Conservation (phyloP, 2,888 invertebrate genomes). For the Gryllus longicercus region DNA sequence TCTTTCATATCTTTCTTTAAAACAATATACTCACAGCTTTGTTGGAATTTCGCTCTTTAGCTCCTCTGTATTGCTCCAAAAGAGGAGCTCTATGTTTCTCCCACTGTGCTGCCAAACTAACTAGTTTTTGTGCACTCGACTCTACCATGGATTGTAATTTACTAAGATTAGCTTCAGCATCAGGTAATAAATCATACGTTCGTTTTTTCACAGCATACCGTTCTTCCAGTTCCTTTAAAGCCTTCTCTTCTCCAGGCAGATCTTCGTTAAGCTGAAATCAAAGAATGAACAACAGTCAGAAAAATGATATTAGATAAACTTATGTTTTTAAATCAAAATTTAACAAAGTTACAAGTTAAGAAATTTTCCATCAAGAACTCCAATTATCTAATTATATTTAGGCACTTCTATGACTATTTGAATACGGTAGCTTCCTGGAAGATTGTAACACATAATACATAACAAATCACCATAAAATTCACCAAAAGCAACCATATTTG, state of each 20-base stretch:
- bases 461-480: too few relatives aligned
- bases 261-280: slow-evolving; percentile 37
- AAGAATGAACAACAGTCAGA: slow-evolving; percentile 20
- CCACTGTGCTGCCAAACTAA: slow-evolving; percentile 68
- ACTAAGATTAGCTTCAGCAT: slow-evolving; percentile 58
- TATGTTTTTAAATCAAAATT: slow-evolving; percentile 34
- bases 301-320: background rate
- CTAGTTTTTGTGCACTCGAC: slow-evolving; percentile 59
- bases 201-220: slow-evolving; percentile 42
- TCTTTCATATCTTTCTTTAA: too few relatives aligned
- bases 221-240: slow-evolving; percentile 40
- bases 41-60: slow-evolving; percentile 44
- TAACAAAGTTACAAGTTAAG: too few relatives aligned
- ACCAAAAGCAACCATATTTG: too few relatives aligned
- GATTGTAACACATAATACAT: too few relatives aligned
- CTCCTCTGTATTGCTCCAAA: slow-evolving; percentile 56
- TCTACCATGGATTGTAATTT: slow-evolving; percentile 60
- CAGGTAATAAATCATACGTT: slow-evolving; percentile 61
- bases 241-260: slow-evolving; percentile 48
- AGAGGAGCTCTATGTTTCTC: slow-evolving; percentile 66
- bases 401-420: too few relatives aligned
- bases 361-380: too few relatives aligned
- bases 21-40: slow-evolving; percentile 47
- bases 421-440: too few relatives aligned
- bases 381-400: too few relatives aligned